Evolutionary conservation across 2,888 invertebrate genomes (phyloP).

Genomic region (Eupithecia subumbrata): DNA sequence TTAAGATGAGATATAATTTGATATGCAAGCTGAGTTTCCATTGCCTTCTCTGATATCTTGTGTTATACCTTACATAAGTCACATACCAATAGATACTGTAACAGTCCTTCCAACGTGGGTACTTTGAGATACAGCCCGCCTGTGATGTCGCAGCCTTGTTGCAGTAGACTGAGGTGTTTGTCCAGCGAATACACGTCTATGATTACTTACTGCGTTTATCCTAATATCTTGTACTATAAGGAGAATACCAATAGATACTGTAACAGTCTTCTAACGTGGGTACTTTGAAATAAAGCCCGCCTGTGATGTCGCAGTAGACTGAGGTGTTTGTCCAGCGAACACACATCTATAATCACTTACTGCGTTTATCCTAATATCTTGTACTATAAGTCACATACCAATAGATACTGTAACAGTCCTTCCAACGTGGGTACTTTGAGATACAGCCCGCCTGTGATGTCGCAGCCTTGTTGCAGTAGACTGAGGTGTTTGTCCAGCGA

Average conservation of each 20-base stretch:
- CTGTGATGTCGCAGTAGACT: conserved; percentile 97
- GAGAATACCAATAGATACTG: conserved; percentile 92
- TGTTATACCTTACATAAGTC: not conserved
- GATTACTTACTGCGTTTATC: no score
- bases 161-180: conserved; percentile 94
- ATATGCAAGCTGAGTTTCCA: no score
- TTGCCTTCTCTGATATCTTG: not conserved
- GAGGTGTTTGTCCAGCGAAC: conserved; percentile 95
- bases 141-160: conserved; percentile 98
- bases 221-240: conserved; percentile 79
- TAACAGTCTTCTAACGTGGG: conserved; percentile 92
- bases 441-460: conserved; percentile 97
- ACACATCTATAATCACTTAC: conserved; percentile 79
- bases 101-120: conserved; percentile 92
- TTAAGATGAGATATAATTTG: no score
- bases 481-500: conserved; percentile 95
- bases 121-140: conserved; percentile 95
- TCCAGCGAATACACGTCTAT: conserved; percentile 92
- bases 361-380: not conserved
- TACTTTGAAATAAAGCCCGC: conserved; percentile 94
- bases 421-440: conserved; percentile 94
- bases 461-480: conserved; percentile 97
- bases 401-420: conserved; percentile 92
- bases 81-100: conserved; percentile 93
- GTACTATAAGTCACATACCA: conserved; percentile 84